Base-by-base conservation (phyloP, 2,888 invertebrate genomes). In the Dynastes tityus region DNA sequence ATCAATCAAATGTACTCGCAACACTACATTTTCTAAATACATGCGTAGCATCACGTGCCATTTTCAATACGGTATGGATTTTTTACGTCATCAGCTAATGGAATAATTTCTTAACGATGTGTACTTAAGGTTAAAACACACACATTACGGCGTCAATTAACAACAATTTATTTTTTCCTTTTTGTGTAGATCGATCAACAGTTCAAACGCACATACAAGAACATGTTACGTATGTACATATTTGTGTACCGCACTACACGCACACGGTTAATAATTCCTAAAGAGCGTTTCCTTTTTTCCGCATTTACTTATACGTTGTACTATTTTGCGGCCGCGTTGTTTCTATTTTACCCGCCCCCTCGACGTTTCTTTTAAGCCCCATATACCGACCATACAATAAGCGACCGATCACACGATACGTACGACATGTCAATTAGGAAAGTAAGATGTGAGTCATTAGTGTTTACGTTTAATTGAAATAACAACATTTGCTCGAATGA, bases 401-500 rank as follows among this genome's bases (percentile, higher is more conserved):
- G 51, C 68, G 29, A 68, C 49, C 22, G 67, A 67, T 32, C 63
- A 32, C 29, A 27, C 67, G 67, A 27, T 9, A 3, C n/a, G 55
- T 45, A 58, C 37, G 40, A 74, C 73, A 27, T 74, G 73, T 74
- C 73, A 74, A 74, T 74, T 74, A 74, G 61, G 45, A 74, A 74
- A 61, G 73, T 74, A 74, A 74, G 73, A 74, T 74, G 73, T 78
- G 78, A 78, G 80, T 78, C 78, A 80, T 78, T 76, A 78, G 76
- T 55, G 76, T 53, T 70, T 75, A 78, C 68, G 78, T 81, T 81
- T 84, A 84, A 82, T 83, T 82, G 82, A 82, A 83, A 83, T 82
- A 81, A 81, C 80, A 82, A 79, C 79, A 80, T 79, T 80, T 82
- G 81, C 53, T 76, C 80, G 81, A 83, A 83, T 83, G 84, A 84